phyloP scores from a whole-genome alignment of 2,113 vertebrate genomes.

The Paratilapia polleni region DNA sequence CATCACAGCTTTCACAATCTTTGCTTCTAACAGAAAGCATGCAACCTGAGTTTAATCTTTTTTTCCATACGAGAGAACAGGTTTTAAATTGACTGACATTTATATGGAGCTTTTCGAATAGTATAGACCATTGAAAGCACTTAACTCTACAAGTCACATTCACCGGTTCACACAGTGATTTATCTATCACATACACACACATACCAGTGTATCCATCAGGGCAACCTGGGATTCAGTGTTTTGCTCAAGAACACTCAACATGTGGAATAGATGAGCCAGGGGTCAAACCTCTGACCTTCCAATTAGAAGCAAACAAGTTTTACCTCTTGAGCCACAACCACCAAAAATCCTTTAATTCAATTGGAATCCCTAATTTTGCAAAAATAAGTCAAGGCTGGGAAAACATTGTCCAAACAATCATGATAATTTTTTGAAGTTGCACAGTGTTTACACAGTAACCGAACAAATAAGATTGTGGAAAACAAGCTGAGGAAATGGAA shows the following conservation, averaged over 20 bases:
- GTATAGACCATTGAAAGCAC: background rate
- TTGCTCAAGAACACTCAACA: background rate
- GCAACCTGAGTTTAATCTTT: fast-evolving
- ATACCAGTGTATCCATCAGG: background rate
- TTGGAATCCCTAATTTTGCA: background rate
- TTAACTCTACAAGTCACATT: background rate
- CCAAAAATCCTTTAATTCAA: background rate
- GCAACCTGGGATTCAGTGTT: background rate
- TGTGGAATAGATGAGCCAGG: background rate
- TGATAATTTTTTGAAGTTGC: background rate
- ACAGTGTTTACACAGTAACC: background rate
- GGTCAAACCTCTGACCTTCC: background rate
- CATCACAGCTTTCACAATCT: background rate
- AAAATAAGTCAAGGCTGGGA: background rate
- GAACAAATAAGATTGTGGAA: background rate
- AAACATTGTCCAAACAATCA: background rate
- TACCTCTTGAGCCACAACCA: background rate
- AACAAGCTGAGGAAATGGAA: too few relatives aligned
- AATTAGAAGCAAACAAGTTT: background rate
- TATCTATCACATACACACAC: background rate
- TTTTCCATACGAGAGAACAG: background rate
- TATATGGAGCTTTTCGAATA: background rate
- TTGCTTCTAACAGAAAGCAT: background rate
- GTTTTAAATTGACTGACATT: background rate
- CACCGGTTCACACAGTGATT: background rate